Conservation (phyloP, 2,888 invertebrate species). For the Erebia ligea region DNA sequence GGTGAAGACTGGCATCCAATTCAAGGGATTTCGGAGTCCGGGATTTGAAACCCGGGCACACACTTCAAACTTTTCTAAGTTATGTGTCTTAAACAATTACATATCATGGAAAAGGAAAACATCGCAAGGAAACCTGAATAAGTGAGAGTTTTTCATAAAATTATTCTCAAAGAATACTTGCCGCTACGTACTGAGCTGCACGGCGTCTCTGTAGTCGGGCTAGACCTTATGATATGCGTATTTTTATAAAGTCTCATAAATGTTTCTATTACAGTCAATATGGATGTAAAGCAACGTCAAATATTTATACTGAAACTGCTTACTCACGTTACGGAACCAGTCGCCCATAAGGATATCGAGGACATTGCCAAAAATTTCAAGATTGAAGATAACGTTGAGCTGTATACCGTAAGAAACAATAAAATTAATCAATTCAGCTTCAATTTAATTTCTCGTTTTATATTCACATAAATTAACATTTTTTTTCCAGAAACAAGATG, state of each 20-base stretch:
- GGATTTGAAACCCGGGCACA: no score
- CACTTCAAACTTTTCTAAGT: no score
- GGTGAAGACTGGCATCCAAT: no score
- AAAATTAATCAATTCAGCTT: no score
- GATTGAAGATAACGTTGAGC: slow-evolving; percentile 68
- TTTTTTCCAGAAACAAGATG: slow-evolving; percentile 77
- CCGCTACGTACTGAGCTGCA: no score
- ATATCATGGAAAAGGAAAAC: no score
- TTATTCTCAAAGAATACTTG: no score
- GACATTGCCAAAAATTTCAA: slow-evolving; percentile 70
- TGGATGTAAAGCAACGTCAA: slow-evolving; percentile 72
- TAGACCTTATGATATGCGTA: not conserved
- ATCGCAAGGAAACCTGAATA: no score
- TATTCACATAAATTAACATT: not conserved
- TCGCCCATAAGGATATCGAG: slow-evolving; percentile 73
- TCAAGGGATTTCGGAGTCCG: no score
- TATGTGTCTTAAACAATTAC: no score
- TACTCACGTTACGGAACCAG: slow-evolving; percentile 77
- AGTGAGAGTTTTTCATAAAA: no score
- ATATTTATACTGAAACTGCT: slow-evolving; percentile 75
- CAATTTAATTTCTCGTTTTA: slow-evolving; percentile 12
- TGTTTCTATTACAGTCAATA: slow-evolving; percentile 60
- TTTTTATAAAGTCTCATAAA: not conserved
- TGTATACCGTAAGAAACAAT: slow-evolving; percentile 59
- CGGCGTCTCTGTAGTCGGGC: no score